These are phyloP conservation scores for Agrilus biguttatus DNA, from an alignment of 2,888 invertebrate species.

Conservation along the genomic window DNA sequence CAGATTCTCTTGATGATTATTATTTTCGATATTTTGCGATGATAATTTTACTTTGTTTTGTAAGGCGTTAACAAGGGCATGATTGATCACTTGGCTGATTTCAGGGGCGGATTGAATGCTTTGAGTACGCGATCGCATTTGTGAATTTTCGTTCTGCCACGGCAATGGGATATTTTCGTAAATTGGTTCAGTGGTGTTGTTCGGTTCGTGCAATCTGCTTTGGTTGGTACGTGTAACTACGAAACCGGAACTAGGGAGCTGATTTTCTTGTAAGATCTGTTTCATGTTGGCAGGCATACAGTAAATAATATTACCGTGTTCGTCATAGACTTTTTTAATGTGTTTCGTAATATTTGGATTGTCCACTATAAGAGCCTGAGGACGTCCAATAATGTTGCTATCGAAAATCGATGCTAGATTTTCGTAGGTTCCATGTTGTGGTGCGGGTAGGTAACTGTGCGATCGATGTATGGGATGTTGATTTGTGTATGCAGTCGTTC, in stretches of 20 bases:
- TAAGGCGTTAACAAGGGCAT: slow-evolving; percentile 21
- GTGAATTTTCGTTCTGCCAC: slow-evolving; percentile 34
- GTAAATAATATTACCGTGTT: slow-evolving; percentile 47
- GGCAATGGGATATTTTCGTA: slow-evolving; percentile 69
- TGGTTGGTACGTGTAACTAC: slow-evolving; percentile 36
- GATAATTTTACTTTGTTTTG: slow-evolving; percentile 9
- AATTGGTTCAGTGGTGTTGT: slow-evolving; percentile 53
- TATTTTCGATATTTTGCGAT: slow-evolving; percentile 15
- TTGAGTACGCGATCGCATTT: slow-evolving; percentile 40
- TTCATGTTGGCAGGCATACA: slow-evolving; percentile 42
- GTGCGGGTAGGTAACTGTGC: slow-evolving; percentile 27
- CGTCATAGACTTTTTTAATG: slow-evolving; percentile 46
- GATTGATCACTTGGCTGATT: slow-evolving; percentile 26
- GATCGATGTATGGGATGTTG: slow-evolving; percentile 28
- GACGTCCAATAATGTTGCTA: slow-evolving; percentile 23
- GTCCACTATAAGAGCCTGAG: slow-evolving; percentile 37
- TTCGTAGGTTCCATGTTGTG: slow-evolving; percentile 55
- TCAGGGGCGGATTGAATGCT: slow-evolving; percentile 61
- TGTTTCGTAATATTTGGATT: slow-evolving; percentile 44
- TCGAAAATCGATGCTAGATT: slow-evolving; percentile 50
- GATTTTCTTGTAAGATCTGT: slow-evolving; percentile 29
- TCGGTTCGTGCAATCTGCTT: slow-evolving; percentile 21
- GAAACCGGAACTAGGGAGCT: slow-evolving; percentile 28
- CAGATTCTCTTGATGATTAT: slow-evolving; percentile 15
- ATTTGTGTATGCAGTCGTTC: slow-evolving; percentile 16